These are phyloP conservation scores for Cheilosia vernalis DNA, from an alignment of 2,888 invertebrate genomes.

Conservation along the genomic window DNA sequence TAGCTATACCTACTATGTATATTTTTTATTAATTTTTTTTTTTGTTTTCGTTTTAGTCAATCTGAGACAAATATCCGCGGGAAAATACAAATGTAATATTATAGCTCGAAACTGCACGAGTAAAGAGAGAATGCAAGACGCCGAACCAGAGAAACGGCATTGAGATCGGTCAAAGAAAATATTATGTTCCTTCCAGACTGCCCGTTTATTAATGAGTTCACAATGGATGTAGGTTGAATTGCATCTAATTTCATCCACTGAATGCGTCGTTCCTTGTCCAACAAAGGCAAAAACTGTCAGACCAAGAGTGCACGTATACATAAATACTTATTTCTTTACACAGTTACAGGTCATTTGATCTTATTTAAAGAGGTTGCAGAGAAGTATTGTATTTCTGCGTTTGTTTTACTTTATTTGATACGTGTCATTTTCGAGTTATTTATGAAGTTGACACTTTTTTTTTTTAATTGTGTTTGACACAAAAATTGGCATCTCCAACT, in stretches of 20 bases:
- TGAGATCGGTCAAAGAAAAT: constrained; percentile 6
- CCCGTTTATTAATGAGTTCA: constrained; percentile 57
- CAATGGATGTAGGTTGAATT: constrained; percentile 55
- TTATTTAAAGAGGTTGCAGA: constrained; percentile 8
- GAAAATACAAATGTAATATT: constrained; percentile 1
- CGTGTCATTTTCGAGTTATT: neutral
- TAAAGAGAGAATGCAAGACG: neutral
- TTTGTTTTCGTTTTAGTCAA: constrained; percentile 10
- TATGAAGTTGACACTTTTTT: neutral
- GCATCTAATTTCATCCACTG: constrained; percentile 45
- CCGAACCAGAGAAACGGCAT: neutral
- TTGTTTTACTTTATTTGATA: neutral
- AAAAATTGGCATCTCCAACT: neutral
- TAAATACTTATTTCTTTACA: constrained; percentile 2
- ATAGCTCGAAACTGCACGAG: neutral
- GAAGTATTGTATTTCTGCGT: too few species aligned
- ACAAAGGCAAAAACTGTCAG: neutral
- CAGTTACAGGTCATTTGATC: constrained; percentile 35
- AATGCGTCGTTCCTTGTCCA: neutral
- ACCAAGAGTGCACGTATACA: too few species aligned
- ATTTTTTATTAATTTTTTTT: neutral
- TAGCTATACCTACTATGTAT: neutral
- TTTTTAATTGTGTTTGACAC: neutral
- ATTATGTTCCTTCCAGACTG: constrained; percentile 15
- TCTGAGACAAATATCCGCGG: constrained; percentile 25